Evolutionary conservation across 2,113 vertebrate species (phyloP).

Genomic region (Pluvialis apricaria): DNA sequence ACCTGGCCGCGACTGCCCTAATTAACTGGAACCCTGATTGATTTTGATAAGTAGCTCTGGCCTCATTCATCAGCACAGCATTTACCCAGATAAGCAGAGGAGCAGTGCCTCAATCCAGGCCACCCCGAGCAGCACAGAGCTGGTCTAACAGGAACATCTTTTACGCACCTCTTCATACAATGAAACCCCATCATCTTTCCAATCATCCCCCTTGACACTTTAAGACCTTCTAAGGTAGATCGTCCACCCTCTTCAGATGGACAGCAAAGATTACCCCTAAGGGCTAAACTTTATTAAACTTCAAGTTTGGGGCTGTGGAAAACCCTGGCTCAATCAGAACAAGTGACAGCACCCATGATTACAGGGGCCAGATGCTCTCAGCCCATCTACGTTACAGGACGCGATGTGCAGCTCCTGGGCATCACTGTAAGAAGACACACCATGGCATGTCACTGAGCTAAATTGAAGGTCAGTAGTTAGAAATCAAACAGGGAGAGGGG

Average conservation of each 20-base stretch:
- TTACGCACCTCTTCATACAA: rapidly evolving
- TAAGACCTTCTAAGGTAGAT: not conserved
- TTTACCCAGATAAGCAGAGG: not conserved
- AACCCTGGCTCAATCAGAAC: not conserved
- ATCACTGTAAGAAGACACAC: rapidly evolving
- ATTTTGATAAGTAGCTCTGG: not conserved
- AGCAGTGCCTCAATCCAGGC: not conserved
- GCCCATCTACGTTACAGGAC: rapidly evolving
- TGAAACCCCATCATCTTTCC: not conserved
- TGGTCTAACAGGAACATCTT: not conserved
- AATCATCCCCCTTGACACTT: too few species aligned
- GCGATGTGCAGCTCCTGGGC: not conserved
- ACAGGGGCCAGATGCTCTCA: not conserved
- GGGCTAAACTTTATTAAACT: not conserved
- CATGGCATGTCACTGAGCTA: not conserved
- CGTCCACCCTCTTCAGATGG: not conserved
- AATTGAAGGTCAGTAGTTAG: not conserved
- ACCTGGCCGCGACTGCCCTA: not conserved
- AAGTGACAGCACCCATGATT: not conserved
- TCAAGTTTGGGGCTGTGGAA: not conserved
- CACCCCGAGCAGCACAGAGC: not conserved
- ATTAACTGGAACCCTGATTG: constrained; percentile 9
- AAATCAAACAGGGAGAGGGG: not conserved
- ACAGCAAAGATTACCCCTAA: not conserved
- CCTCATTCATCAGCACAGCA: not conserved